Evolutionary conservation across 2,113 vertebrate species (phyloP).

Genomic region (Melospiza melodia): DNA sequence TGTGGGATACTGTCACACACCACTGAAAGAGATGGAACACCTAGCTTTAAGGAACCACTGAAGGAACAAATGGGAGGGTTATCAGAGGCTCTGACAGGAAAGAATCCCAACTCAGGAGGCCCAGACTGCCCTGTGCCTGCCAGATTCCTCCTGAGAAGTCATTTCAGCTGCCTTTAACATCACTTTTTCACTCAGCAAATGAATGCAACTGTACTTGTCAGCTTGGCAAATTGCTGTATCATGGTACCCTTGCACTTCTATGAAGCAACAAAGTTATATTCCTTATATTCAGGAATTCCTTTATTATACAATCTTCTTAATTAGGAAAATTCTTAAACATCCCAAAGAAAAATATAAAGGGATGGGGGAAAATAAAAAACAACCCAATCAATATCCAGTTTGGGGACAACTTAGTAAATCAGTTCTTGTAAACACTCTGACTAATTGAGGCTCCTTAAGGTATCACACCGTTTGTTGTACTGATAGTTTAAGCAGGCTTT

Average conservation of each 20-base stretch:
- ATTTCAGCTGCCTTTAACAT: not conserved
- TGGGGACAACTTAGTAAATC: not conserved
- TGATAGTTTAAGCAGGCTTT: not conserved
- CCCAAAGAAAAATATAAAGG: not conserved
- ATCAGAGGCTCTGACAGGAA: not conserved
- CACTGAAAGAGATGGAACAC: not conserved
- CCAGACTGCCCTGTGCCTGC: not conserved
- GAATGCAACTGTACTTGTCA: not conserved
- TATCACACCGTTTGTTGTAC: not conserved
- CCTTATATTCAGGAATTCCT: not conserved
- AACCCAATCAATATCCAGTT: not conserved
- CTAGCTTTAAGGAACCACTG: not conserved
- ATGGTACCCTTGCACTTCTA: not conserved
- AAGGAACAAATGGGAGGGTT: not conserved
- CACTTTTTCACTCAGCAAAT: not conserved
- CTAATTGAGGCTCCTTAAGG: not conserved
- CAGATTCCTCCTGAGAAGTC: not conserved
- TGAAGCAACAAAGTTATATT: not conserved
- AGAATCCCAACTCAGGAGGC: not conserved
- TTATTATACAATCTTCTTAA: not conserved
- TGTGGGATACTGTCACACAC: not conserved
- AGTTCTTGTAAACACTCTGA: not conserved
- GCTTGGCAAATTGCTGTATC: not conserved
- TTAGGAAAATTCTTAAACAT: not conserved
- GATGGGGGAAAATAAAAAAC: fast-evolving